A percentile compares a stretch with the other conserved stretches of the same genome.
phyloP scores from a whole-genome alignment of 2,797 vertebrate species.

The Phrynocephalus forsythii region DNA sequence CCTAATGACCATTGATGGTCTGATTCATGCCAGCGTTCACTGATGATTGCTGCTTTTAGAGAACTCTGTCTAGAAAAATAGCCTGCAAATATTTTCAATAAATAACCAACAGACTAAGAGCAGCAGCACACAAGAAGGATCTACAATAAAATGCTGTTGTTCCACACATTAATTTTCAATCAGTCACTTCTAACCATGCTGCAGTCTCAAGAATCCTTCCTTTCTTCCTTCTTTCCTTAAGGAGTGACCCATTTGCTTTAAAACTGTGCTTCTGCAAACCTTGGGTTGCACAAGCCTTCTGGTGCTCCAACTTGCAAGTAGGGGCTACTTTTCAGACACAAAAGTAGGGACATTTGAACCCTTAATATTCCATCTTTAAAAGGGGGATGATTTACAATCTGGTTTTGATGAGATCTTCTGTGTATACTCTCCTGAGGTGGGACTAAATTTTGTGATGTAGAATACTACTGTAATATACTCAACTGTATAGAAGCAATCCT shows the following conservation, averaged over 20 bases:
- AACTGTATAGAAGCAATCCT: background rate
- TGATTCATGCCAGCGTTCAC: too few species aligned
- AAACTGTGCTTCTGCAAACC: background rate
- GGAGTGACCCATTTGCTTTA: background rate
- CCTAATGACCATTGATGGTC: too few species aligned
- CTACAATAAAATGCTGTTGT: background rate
- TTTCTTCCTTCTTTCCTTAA: background rate
- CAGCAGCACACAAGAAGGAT: background rate
- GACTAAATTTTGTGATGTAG: background rate
- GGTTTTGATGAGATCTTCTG: background rate
- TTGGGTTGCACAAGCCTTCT: background rate
- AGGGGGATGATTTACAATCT: background rate
- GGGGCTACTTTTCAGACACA: background rate
- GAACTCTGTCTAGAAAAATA: background rate
- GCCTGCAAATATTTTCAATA: background rate
- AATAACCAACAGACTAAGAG: background rate
- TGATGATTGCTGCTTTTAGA: background rate
- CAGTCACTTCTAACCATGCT: too few species aligned
- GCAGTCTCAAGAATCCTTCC: background rate
- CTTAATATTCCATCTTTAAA: background rate
- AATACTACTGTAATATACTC: background rate
- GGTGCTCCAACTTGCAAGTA: background rate
- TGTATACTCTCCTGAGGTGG: background rate
- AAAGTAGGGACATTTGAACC: background rate
- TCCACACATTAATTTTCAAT: background rate